Percentiles rank a stretch among this genome's conserved stretches.
Evolutionary conservation across 2,888 invertebrate genomes (phyloP).

Genomic region (Tinea semifulvella): DNA sequence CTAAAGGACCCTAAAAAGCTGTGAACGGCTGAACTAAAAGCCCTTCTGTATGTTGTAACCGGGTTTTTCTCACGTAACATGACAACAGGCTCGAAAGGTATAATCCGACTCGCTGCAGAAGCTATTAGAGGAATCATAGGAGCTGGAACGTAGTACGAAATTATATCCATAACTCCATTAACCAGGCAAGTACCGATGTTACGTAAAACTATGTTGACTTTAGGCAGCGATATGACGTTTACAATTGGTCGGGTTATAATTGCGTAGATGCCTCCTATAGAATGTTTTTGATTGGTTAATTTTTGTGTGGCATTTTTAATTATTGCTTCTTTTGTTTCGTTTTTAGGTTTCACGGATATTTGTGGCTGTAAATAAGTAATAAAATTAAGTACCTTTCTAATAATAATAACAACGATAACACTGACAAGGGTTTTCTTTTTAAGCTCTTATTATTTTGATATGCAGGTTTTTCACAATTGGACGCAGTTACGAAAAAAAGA

Average conservation of each 20-base stretch:
- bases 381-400: too few species aligned
- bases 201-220: conserved; percentile 36
- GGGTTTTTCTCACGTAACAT: conserved; percentile 46
- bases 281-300: too few species aligned
- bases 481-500: too few species aligned
- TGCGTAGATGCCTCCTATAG: conserved; percentile 28
- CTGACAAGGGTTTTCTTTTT: too few species aligned
- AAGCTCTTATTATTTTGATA: too few species aligned
- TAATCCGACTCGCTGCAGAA: conserved; percentile 45
- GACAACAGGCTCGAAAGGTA: conserved; percentile 54
- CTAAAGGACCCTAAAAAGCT: conserved; percentile 47
- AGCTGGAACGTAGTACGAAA: conserved; percentile 45
- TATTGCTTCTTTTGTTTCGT: too few species aligned
- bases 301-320: too few species aligned
- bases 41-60: conserved; percentile 48
- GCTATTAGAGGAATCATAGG: conserved; percentile 51
- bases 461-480: too few species aligned
- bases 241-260: conserved; percentile 29
- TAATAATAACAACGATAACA: too few species aligned
- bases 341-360: too few species aligned
- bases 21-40: conserved; percentile 41
- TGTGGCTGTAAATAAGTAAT: too few species aligned
- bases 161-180: conserved; percentile 49
- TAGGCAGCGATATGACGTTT: conserved; percentile 31
- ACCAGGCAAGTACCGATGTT: conserved; percentile 51